Conservation (phyloP, 2,797 vertebrate species). For the Sebastes paucispinis region DNA sequence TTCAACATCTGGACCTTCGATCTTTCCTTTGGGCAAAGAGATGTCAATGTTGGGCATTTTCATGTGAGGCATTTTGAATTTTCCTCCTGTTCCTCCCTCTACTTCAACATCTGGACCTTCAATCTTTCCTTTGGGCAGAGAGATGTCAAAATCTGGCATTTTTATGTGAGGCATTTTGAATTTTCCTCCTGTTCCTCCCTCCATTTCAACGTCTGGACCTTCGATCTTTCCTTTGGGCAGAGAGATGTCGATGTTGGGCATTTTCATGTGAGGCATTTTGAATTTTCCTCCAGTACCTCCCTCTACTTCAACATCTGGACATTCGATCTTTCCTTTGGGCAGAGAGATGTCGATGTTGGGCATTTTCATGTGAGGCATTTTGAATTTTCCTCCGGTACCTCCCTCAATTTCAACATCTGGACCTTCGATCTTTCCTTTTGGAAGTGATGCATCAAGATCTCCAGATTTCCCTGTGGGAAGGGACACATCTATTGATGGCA, state of each 20-base stretch:
- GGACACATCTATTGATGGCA: conserved; percentile 55
- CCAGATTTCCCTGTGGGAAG: not conserved
- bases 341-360: not conserved
- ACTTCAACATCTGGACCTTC: conserved; percentile 19
- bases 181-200: fast-evolving
- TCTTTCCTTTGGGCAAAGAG: not conserved
- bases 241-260: fast-evolving
- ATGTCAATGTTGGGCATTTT: fast-evolving
- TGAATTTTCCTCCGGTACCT: not conserved
- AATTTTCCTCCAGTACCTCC: conserved; percentile 4
- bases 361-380: not conserved
- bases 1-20: not conserved
- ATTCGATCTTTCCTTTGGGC: conserved; percentile 2
- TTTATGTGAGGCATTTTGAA: no score
- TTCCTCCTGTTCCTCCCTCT: fast-evolving
- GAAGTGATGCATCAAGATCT: conserved; percentile 56
- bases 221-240: no score
- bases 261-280: conserved; percentile 17
- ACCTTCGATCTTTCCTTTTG: conserved; percentile 17
- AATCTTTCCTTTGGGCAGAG: conserved; percentile 60
- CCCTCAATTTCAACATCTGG: not conserved
- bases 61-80: not conserved
- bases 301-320: conserved; percentile 18
- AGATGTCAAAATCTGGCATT: fast-evolving
- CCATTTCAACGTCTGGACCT: fast-evolving